Percentiles rank a stretch among this genome's conserved stretches.
Evolutionary conservation across 2,113 vertebrate species (phyloP).

Genomic region (Leptocoma aspasia): DNA sequence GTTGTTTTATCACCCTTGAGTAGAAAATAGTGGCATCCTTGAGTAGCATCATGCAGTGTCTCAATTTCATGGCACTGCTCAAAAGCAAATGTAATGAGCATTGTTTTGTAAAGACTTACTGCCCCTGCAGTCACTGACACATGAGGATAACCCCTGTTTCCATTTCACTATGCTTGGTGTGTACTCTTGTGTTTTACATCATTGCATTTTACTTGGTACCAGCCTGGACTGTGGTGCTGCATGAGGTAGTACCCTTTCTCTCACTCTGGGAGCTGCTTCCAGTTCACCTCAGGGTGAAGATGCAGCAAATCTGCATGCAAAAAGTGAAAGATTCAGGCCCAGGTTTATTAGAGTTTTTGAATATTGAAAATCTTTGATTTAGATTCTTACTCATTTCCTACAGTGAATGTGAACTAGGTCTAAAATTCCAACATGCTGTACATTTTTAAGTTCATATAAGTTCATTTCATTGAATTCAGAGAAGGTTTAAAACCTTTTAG

Average conservation of each 20-base stretch:
- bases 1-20: not conserved
- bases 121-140: not conserved
- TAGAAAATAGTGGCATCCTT: not conserved
- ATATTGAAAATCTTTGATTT: not conserved
- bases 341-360: not conserved
- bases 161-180: accelerated
- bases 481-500: not conserved
- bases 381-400: not conserved
- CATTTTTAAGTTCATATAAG: not conserved
- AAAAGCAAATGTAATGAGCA: not conserved
- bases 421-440: not conserved
- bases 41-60: not conserved
- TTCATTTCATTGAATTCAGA: not conserved
- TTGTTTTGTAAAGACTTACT: not conserved
- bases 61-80: not conserved
- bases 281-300: not conserved
- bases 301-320: not conserved
- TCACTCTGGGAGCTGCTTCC: not conserved
- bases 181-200: not conserved
- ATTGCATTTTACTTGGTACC: not conserved
- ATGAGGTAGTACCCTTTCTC: not conserved
- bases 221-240: not conserved
- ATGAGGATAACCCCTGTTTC: not conserved
- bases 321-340: not conserved
- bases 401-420: not conserved